Evolutionary conservation across 2,888 invertebrate species (phyloP).

Genomic region (Dolichomitus sp.): DNA sequence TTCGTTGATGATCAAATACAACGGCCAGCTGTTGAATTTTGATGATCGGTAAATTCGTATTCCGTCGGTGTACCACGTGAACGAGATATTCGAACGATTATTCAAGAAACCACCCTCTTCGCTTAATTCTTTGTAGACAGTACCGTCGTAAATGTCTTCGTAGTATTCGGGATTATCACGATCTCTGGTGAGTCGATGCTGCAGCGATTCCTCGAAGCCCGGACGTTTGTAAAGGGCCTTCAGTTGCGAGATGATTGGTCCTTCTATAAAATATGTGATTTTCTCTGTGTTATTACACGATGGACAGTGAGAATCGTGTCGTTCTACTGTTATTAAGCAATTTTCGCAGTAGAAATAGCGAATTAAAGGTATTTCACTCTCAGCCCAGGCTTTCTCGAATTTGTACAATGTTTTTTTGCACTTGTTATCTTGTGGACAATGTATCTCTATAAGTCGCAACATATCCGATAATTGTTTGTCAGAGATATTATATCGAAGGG

Average conservation of each 20-base stretch:
- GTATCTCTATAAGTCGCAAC: constrained; percentile 9
- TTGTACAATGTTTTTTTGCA: constrained; percentile 11
- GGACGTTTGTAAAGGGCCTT: constrained; percentile 31
- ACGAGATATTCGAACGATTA: not conserved
- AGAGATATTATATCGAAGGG: constrained; percentile 17
- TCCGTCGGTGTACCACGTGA: constrained; percentile 9
- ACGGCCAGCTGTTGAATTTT: not conserved
- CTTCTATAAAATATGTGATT: constrained; percentile 24
- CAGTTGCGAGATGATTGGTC: constrained; percentile 17
- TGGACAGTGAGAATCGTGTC: not conserved
- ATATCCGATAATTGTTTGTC: constrained; percentile 20
- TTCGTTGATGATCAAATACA: constrained; percentile 16
- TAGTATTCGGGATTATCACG: not conserved
- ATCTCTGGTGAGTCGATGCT: constrained; percentile 30
- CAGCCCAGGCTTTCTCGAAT: constrained; percentile 11
- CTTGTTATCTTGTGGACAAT: constrained; percentile 17
- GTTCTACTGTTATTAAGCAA: not conserved
- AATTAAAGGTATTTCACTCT: constrained; percentile 1
- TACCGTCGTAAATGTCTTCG: constrained; percentile 52
- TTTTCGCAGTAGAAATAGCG: constrained; percentile 20
- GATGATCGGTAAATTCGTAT: not conserved
- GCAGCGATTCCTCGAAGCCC: constrained; percentile 35
- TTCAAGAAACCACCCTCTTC: not conserved
- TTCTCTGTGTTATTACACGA: not conserved
- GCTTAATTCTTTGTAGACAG: constrained; percentile 33